These are phyloP conservation scores for Panzeria rudis DNA, from an alignment of 2,888 invertebrate species.

Conservation along the genomic window DNA sequence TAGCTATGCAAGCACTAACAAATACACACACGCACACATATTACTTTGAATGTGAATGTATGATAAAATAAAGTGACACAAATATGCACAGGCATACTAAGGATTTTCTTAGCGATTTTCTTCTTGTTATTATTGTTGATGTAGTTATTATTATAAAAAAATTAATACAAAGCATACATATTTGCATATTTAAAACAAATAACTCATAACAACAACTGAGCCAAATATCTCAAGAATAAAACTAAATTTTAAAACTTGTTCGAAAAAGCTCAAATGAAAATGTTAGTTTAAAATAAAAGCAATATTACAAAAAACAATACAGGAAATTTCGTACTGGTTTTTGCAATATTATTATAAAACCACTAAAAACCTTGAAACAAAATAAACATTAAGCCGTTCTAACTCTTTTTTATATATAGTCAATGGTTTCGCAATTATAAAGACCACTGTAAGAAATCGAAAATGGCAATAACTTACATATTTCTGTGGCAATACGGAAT, in stretches of 20 bases:
- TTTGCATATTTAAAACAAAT: constrained; percentile 60
- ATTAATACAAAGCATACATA: constrained; percentile 22
- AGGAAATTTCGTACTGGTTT: too few species aligned
- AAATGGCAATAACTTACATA: too few species aligned
- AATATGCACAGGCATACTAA: constrained; percentile 2
- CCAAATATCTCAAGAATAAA: neutral
- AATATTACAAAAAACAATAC: too few species aligned
- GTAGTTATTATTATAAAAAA: constrained; percentile 12
- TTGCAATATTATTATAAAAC: too few species aligned
- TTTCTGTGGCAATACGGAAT: too few species aligned
- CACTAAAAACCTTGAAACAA: too few species aligned
- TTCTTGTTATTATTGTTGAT: neutral
- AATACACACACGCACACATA: neutral
- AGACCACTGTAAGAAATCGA: too few species aligned
- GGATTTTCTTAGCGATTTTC: constrained; percentile 48
- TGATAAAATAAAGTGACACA: constrained; percentile 13
- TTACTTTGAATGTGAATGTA: neutral
- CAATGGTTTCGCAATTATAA: too few species aligned
- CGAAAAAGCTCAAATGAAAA: neutral
- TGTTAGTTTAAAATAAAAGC: too few species aligned
- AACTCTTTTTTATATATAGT: too few species aligned
- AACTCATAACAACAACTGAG: neutral
- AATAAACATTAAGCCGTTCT: too few species aligned
- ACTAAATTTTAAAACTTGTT: neutral
- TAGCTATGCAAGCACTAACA: too few species aligned